Evolutionary conservation across 2,888 invertebrate species (phyloP).

Genomic region (Tholera decimalis): DNA sequence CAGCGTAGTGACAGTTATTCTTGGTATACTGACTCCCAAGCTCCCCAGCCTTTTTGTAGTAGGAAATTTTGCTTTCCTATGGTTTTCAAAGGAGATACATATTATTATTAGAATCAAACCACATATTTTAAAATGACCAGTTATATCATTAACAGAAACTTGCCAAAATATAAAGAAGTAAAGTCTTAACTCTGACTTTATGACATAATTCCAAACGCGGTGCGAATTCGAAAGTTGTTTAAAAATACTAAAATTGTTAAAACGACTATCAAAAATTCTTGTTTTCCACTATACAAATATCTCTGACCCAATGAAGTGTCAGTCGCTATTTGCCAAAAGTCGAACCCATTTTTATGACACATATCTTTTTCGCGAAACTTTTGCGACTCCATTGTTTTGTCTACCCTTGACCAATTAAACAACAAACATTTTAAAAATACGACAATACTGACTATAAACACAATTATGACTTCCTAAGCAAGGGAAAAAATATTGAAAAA

Average conservation of each 20-base stretch:
- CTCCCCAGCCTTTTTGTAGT: neutral
- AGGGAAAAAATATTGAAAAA: conserved; percentile 68
- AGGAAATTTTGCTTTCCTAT: neutral
- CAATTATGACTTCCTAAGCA: conserved; percentile 73
- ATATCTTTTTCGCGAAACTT: conserved; percentile 72
- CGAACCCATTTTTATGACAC: conserved; percentile 60
- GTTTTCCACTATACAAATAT: no score
- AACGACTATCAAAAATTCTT: no score
- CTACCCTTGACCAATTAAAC: conserved; percentile 72
- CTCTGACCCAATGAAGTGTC: conserved; percentile 13
- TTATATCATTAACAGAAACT: no score
- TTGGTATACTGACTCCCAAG: neutral
- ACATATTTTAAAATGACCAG: no score
- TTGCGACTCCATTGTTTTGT: conserved; percentile 67
- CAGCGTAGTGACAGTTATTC: conserved; percentile 19
- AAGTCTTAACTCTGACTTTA: no score
- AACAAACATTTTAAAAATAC: conserved; percentile 66
- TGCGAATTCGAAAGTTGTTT: no score
- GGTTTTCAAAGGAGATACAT: neutral
- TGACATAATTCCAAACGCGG: no score
- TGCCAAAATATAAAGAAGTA: no score
- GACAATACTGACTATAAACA: conserved; percentile 69
- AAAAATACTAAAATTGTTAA: no score
- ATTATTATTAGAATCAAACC: neutral
- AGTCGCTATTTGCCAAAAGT: conserved; percentile 35